These are phyloP conservation scores for Stegastes partitus DNA, from an alignment of 2,113 vertebrate species.

Conservation along the genomic window DNA sequence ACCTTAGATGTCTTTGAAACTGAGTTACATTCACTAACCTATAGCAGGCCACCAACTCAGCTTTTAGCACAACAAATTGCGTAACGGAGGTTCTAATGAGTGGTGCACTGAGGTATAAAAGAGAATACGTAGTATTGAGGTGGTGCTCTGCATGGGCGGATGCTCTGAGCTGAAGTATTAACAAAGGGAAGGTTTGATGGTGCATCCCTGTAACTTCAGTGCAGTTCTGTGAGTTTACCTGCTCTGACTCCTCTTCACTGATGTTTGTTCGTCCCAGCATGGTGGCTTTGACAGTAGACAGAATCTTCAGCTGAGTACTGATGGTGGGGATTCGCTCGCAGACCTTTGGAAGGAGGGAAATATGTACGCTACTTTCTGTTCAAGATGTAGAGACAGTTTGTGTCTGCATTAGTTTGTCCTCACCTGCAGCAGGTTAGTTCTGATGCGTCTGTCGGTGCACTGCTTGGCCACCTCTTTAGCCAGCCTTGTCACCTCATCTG, in stretches of 20 bases:
- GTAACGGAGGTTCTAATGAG: too few relatives aligned
- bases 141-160: too few relatives aligned
- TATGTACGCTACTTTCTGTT: not conserved
- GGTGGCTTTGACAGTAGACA: constrained; percentile 98
- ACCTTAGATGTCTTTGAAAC: too few relatives aligned
- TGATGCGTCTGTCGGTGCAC: constrained; percentile 97
- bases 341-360: constrained; percentile 83
- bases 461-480: constrained; percentile 99
- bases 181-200: not conserved
- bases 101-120: too few relatives aligned
- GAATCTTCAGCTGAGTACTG: constrained; percentile 98
- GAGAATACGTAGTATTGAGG: too few relatives aligned
- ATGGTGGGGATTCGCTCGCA: constrained; percentile 99
- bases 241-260: constrained; percentile 97
- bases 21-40: too few relatives aligned
- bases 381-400: not conserved
- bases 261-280: constrained; percentile 99
- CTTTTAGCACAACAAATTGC: too few relatives aligned
- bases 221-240: constrained; percentile 84
- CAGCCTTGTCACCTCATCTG: constrained; percentile 95
- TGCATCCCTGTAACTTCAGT: not conserved
- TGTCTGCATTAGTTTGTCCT: not conserved
- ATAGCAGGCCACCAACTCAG: too few relatives aligned
- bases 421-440: constrained; percentile 98
- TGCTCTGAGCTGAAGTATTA: too few relatives aligned